Conservation (phyloP, 2,888 invertebrate genomes). For the Calameuta filiformis region DNA sequence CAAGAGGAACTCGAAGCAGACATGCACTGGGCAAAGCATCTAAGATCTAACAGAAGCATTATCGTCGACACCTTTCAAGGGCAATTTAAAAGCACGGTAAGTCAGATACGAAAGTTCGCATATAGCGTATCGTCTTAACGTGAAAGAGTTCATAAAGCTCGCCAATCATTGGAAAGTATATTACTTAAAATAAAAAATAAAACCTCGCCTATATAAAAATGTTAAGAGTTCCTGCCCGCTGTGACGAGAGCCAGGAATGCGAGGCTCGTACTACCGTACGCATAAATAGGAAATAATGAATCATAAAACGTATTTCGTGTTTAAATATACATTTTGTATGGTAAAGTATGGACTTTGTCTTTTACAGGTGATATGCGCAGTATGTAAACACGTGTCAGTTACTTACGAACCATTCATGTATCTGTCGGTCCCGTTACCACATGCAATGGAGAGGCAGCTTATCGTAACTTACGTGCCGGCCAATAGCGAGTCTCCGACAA, state of each 20-base stretch:
- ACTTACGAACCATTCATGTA: conserved; percentile 78
- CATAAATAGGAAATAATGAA: not conserved
- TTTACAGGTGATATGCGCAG: conserved; percentile 71
- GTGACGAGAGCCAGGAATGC: not conserved
- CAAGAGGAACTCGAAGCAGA: conserved; percentile 67
- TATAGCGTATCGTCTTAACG: too few species aligned
- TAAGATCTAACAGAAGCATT: conserved; percentile 70
- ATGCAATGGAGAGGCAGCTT: conserved; percentile 72
- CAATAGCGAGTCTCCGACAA: conserved; percentile 62
- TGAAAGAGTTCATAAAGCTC: too few species aligned
- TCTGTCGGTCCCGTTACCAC: conserved; percentile 74
- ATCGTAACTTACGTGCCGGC: conserved; percentile 70
- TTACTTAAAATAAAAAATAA: too few species aligned
- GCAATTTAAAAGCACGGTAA: conserved; percentile 74
- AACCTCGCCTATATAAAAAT: not conserved
- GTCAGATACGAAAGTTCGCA: conserved; percentile 24
- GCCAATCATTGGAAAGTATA: too few species aligned
- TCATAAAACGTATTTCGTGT: conserved; percentile 12
- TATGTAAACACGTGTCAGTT: conserved; percentile 72
- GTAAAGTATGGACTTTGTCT: conserved; percentile 10
- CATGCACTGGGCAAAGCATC: conserved; percentile 70
- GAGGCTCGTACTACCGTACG: not conserved
- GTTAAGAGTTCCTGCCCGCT: not conserved
- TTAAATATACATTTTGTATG: not conserved
- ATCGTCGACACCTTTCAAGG: conserved; percentile 75